Evolutionary conservation across 2,888 invertebrate genomes (phyloP), one percentile per base, ranked within the genome.

Genomic region (Coleophora deauratella): DNA sequence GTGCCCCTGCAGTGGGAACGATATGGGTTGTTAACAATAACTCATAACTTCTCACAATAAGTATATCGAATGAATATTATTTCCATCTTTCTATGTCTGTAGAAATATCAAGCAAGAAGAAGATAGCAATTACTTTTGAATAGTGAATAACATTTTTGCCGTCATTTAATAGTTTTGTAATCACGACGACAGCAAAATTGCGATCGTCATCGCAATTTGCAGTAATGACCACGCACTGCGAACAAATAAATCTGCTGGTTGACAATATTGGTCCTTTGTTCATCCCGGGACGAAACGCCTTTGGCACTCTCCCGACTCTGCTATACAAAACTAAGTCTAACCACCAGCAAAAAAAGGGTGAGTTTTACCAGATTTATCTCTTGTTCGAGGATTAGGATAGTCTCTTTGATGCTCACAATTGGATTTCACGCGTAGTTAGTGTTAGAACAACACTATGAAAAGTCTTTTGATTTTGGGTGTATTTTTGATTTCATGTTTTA

Each of bases 381-480:
- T 30, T 45, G 35, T 32, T 36, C 42, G 47, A 54, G 69, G 65
- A 72, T 72, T 69, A 66, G 59, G 21, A 21, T 21, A 63, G 57
- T 66, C 65, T 73, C 81, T 82, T 82, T 82, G 82, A 82, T 67
- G 77, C 68, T 73, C 67, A 66, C 75, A 82, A 84, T 75, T 72
- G 70, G 81, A 84, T 82, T 82, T 82, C 73, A 81, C 77, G 82
- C 72, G 63, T 81, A 72, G 81, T 81, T 82, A 82, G 77, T 73
- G 72, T 63, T 72, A 68, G 70, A 74, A 76, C 68, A 80, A 75
- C 75, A 80, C 67, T 72, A 72, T 71, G 74, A 72, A 82, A 72
- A 68, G 59, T 65, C 77, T 62, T 81, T 84, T 84, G 82, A 84
- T 77, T 78, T 64, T 59, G 66, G 73, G 79, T 80, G 72, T 79